Evolutionary conservation across 2,797 vertebrate genomes (phyloP).

Genomic region (Syngnathus rostellatus): DNA sequence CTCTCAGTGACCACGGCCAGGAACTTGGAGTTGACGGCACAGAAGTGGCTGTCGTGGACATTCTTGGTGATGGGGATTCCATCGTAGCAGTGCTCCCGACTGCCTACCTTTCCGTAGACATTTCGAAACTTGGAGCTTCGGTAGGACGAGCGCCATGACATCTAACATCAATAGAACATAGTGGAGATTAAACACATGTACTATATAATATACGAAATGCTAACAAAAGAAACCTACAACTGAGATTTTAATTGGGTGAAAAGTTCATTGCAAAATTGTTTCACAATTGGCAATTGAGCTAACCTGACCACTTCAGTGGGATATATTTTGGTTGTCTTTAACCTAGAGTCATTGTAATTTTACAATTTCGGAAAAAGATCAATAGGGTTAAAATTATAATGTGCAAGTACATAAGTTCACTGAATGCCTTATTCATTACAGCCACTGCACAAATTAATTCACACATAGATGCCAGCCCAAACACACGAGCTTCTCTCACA

Average conservation of each 20-base stretch:
- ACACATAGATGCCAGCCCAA: not conserved
- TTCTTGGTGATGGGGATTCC: conserved; percentile 97
- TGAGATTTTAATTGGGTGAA: not conserved
- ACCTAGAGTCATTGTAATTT: too few species aligned
- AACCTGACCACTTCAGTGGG: not conserved
- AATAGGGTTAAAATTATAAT: not conserved
- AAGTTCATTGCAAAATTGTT: too few species aligned
- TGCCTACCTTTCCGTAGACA: conserved; percentile 92
- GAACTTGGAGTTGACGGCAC: conserved; percentile 88
- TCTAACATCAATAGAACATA: conserved; percentile 62
- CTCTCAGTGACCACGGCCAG: conserved; percentile 93
- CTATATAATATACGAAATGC: not conserved
- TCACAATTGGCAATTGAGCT: not conserved
- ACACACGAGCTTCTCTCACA: not conserved
- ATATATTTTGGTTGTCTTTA: too few species aligned
- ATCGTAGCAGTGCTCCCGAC: conserved; percentile 92
- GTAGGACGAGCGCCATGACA: conserved; percentile 99
- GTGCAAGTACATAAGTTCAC: not conserved
- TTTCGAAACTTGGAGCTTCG: conserved; percentile 99
- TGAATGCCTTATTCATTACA: not conserved
- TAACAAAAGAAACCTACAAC: not conserved
- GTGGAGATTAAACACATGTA: not conserved
- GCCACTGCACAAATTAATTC: not conserved
- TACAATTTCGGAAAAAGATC: not conserved
- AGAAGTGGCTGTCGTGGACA: conserved; percentile 98